Percentiles rank a stretch among this genome's conserved stretches.
Evolutionary conservation across 1,140 invertebrate genomes (phyloP).

Genomic region (Amphibalanus amphitrite): DNA sequence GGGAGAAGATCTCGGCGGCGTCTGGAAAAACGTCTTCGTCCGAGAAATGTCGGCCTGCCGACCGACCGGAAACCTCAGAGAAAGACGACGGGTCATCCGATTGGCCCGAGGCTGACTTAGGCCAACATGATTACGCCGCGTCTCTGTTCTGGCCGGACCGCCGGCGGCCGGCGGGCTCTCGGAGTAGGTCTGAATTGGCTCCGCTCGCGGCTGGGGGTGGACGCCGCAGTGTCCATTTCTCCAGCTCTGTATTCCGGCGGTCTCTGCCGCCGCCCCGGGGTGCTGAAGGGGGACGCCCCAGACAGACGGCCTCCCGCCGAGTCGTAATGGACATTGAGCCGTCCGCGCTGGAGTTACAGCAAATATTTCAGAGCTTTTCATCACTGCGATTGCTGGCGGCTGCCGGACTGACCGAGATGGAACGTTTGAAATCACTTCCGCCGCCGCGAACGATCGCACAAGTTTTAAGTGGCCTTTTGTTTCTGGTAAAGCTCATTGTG

Average conservation of each 20-base stretch:
- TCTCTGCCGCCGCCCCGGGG: neutral
- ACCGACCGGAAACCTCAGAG: neutral
- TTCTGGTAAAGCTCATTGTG: too few species aligned
- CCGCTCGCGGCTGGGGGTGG: too few species aligned
- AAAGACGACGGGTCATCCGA: neutral
- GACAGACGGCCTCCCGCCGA: neutral
- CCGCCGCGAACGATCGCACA: neutral
- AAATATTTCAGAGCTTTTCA: neutral
- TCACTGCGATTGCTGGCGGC: neutral
- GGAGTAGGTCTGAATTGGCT: neutral
- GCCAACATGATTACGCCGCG: neutral
- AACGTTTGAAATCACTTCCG: neutral
- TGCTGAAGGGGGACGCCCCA: neutral
- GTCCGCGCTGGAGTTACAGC: neutral
- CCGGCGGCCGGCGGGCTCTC: neutral
- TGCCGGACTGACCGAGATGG: neutral
- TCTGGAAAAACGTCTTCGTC: too few species aligned
- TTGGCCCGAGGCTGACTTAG: neutral
- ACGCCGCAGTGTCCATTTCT: neutral
- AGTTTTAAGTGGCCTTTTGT: neutral
- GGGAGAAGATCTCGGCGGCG: neutral
- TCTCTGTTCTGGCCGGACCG: neutral
- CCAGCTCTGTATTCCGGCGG: neutral
- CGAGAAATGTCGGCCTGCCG: neutral
- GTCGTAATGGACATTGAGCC: neutral